Percentiles rank a stretch among this genome's conserved stretches.
phyloP scores from a whole-genome alignment of 2,888 invertebrate genomes.

The Epinotia ramella region DNA sequence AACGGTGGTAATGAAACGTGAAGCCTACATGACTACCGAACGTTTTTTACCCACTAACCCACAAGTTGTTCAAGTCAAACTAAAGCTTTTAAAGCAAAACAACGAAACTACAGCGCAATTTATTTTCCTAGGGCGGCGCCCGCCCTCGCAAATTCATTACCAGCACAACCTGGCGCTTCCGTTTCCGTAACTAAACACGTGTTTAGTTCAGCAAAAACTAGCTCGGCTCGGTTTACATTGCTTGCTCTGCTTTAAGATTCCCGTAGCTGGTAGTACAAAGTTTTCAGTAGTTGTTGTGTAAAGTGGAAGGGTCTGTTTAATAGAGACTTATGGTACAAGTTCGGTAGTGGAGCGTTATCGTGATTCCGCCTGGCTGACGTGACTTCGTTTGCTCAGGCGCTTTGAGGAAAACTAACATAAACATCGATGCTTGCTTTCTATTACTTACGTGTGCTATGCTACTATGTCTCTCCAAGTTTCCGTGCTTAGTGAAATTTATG shows the following conservation, averaged over 20 bases:
- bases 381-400: conserved; percentile 78
- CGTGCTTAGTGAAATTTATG: conserved; percentile 30
- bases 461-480: conserved; percentile 29
- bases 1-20: not conserved
- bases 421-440: conserved; percentile 62
- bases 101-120: conserved; percentile 74
- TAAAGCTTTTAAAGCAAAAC: conserved; percentile 74
- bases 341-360: conserved; percentile 56
- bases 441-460: conserved; percentile 52
- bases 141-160: conserved; percentile 83
- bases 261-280: not conserved
- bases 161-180: conserved; percentile 79
- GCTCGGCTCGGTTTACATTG: conserved; percentile 47
- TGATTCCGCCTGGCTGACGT: conserved; percentile 73
- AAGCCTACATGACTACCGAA: conserved; percentile 21
- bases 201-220: conserved; percentile 44
- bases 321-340: conserved; percentile 15
- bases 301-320: not conserved
- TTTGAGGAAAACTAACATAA: conserved; percentile 80
- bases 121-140: conserved; percentile 77
- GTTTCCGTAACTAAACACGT: conserved; percentile 65
- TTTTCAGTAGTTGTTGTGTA: conserved; percentile 44
- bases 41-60: conserved; percentile 51
- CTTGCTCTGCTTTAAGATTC: not conserved
- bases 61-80: conserved; percentile 67